Conservation (phyloP, 2,888 invertebrate species). For the Frankliniella intonsa region DNA sequence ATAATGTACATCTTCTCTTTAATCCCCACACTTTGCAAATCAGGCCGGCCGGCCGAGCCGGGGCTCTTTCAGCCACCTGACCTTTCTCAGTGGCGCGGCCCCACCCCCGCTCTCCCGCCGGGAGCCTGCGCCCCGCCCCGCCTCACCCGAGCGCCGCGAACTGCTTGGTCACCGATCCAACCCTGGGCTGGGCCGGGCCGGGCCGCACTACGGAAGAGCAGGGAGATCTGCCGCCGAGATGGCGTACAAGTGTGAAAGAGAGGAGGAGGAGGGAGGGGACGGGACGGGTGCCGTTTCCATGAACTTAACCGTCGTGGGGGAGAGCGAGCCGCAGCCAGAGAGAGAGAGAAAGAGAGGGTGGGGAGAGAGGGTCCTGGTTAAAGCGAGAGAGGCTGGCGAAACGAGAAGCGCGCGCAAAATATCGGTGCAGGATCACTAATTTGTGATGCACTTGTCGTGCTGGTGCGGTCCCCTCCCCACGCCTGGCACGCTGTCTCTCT, state of each 20-base stretch:
- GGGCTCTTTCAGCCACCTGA: background rate
- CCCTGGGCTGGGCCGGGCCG: background rate
- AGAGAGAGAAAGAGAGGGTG: background rate
- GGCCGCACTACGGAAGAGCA: background rate
- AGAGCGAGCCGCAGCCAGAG: background rate
- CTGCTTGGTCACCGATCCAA: background rate
- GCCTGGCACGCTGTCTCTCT: background rate
- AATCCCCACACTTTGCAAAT: conserved; percentile 10
- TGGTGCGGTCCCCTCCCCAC: too few relatives aligned
- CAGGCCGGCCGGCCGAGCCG: background rate
- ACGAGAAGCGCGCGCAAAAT: background rate
- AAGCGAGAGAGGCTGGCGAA: too few relatives aligned
- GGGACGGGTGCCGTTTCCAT: conserved; percentile 1
- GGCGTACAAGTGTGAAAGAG: conserved; percentile 15
- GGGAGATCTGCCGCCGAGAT: conserved; percentile 16
- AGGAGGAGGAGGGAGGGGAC: background rate
- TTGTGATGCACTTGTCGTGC: background rate
- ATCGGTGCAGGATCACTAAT: conserved; percentile 13
- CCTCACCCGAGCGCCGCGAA: too few relatives aligned
- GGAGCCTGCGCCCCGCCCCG: too few relatives aligned
- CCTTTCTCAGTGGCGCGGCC: background rate
- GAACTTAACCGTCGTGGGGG: background rate
- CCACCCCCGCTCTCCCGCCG: too few relatives aligned
- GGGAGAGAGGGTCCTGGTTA: background rate
- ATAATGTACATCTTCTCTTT: background rate